Evolutionary conservation across 2,113 vertebrate genomes (phyloP), one percentile per base, ranked within the genome.

Genomic region (Sphaerodactylus townsendi): DNA sequence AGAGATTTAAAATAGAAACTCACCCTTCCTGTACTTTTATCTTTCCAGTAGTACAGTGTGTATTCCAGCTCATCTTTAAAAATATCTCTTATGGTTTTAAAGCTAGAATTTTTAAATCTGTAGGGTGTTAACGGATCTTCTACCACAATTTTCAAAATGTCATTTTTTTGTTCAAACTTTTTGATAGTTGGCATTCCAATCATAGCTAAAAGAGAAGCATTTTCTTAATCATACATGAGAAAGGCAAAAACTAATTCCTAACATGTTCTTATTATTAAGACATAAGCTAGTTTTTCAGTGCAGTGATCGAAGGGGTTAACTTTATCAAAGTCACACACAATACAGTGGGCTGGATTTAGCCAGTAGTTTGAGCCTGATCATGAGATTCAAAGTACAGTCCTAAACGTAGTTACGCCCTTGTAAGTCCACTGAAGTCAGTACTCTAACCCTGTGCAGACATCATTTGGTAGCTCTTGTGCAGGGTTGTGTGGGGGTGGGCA

Each of bases 1-100:
- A 25, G 64, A 86, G 62, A 86, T 48, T 33, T 2, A 73, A 75
- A 85, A n/a, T 23, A 76, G 74, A 56, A 53, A 10, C 95, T 95
- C 86, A 99, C 98, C 96, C 96, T 98, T 86, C 98, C 98, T 0
- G 98, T 96, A 93, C 97, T 98, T 85, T 92, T 87, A 1, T 97
- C 96, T 92, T 90, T 98, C 92, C 96, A 93, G 59, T 98, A 99
- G 59, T 86, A 95, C 64, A 99, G 94, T 33, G 48, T 96, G 30
- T 99, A 99, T 73, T 87, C 85, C 39, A 99, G 91, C 39, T 97
- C 74, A 6, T 95, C 70, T 72, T 92, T 88, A 87, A 98, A 99
- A 86, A 99, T 90, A 5, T 98, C 97, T 68, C 95, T 95, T 85
- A 99, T 91, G 70, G 70, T 98, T 85, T 93, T 92, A 87, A 93